Base-by-base conservation (phyloP, 2,797 vertebrate species). In the Nyctibius grandis region DNA sequence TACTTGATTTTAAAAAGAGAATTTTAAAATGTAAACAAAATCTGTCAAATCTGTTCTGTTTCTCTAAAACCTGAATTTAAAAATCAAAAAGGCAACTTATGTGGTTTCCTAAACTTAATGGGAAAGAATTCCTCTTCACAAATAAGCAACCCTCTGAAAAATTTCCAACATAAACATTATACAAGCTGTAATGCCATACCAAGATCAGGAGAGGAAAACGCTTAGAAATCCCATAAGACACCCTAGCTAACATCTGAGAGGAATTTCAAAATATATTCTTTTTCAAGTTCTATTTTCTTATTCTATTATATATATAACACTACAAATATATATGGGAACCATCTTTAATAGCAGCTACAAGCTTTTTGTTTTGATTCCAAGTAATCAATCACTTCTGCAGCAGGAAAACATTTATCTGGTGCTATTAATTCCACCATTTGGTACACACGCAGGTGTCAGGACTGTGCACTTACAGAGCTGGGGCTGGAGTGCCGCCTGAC, bases 401-500 rank as follows among this genome's bases (percentile, higher is more conserved):
- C 42, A 84, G 64, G 29, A 59, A 91, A 88, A 65, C 5, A 15
- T 54, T 85, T 67, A 47, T 78, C 20, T 64, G 36, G 8, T 68
- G 31, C 38, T 40, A 38, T 6, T 57, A 65, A 85, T 56, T 38
- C 19, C 50, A 76, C 4, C 8, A 28, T 34, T 54, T 70, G 60
- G 56, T 54, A n/a, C 3, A 4, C 0, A 0, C 1, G 10, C 57
- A 38, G 59, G 38, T 60, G 61, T 50, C 34, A 68, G 51, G 33
- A 65, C 73, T n/a, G 60, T 28, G 17, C 44, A 99, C 99, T 99
- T 97, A 99, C 99, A 90, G 99, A 99, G 95, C 99, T 99, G 44
- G 99, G 99, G 89, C 99, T 99, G 97, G 99, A 99, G 97, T 99
- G 99, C 2, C 99, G 95, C 33, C 99, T 98, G 67, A 99, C 98